Evolutionary conservation across 1,140 invertebrate species (phyloP).

Genomic region (Atta colombica): DNA sequence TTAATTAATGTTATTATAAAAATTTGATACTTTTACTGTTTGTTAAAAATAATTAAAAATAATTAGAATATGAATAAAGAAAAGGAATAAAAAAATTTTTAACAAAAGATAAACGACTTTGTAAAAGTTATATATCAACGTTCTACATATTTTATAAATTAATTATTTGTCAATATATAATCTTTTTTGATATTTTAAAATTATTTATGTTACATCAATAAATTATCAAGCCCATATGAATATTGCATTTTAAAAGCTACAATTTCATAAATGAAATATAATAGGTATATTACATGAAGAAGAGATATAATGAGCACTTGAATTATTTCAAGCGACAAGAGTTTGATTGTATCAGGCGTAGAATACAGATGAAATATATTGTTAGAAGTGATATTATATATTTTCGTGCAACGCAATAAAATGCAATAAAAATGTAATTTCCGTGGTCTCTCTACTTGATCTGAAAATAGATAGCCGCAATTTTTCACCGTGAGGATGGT

Average conservation of each 20-base stretch:
- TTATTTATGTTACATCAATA: not conserved
- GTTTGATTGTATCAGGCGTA: slow-evolving; percentile 6
- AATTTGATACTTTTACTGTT: not conserved
- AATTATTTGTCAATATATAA: not conserved
- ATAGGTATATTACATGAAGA: not conserved
- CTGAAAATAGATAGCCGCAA: slow-evolving; percentile 59
- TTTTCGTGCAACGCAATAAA: slow-evolving; percentile 46
- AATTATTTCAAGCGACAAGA: slow-evolving; percentile 28
- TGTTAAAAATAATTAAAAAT: not conserved
- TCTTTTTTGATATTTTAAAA: not conserved
- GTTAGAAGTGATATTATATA: not conserved
- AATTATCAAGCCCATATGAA: not conserved
- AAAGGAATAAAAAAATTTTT: slow-evolving; percentile 4
- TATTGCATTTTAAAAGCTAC: slow-evolving; percentile 4
- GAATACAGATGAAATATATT: slow-evolving; percentile 31
- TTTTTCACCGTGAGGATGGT: slow-evolving; percentile 57
- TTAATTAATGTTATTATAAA: not conserved
- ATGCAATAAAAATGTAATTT: slow-evolving; percentile 61
- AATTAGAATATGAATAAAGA: not conserved
- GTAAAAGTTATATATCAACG: not conserved
- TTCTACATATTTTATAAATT: not conserved
- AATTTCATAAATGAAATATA: not conserved
- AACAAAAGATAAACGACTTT: not conserved
- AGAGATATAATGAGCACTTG: not conserved
- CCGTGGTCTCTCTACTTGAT: slow-evolving; percentile 50